Base-by-base conservation (phyloP, 2,888 invertebrate genomes). In the Campaea margaritaria region DNA sequence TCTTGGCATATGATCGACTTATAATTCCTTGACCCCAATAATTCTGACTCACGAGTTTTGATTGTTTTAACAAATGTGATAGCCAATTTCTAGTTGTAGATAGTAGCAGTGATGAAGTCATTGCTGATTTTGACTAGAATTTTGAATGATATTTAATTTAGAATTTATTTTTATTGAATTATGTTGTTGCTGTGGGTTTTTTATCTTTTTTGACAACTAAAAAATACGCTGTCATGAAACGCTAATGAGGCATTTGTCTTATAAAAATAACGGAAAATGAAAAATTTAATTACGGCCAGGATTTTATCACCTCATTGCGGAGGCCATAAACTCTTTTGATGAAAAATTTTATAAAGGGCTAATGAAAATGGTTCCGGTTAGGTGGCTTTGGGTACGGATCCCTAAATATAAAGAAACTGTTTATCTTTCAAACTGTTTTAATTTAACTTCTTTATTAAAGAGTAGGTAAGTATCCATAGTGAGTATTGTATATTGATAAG, bases 1-100 rank as follows among this genome's bases (percentile, higher is more conserved):
- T 80, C 60, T 81, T 83, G n/a, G 81, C 80, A 53, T 81, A 87
- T 34, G 65, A 56, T 11, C 85, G 74, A 27, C 62, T 60, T 2
- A 70, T 54, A 13, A 67, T 52, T 31, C 65, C 52, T 8, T 73
- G 70, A 14, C 60, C 45, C 8, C 56, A 51, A 31, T 61, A 60
- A 11, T 71, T 67, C 9, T 9, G 31, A 10, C 31, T 31, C 0
- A 67, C 45, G 4, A 47, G 39, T 54, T 67, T 74, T 10, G 72
- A 61, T 9, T 62, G 50, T 44, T 57, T 64, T 5, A 64, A 15
- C 0, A 83, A 41, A 68, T 62, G 70, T 14, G 72, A 70, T 70
- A 75, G 80, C 21, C 82, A 38, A 44, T 58, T 67, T 51, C 71
- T 79, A 36, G 76, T 74, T 50, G 59, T 77, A 45, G 64, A 65